phyloP scores from a whole-genome alignment of 2,113 vertebrate genomes.

The Neodontobutis hainanensis region DNA sequence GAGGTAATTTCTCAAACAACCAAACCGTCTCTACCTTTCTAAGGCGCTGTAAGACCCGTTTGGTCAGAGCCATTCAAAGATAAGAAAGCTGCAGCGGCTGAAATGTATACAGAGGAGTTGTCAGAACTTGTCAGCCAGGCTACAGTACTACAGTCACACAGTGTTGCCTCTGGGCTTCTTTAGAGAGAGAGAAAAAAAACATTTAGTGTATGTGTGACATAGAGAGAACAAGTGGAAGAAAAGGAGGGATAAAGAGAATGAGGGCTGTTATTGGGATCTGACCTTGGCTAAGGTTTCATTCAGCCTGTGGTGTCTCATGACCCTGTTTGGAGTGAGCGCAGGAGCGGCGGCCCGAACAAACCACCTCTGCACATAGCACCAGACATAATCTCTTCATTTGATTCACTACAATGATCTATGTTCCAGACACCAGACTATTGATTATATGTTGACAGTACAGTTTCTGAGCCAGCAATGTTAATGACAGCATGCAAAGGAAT shows the following conservation, averaged over 20 bases:
- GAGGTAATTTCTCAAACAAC: constrained; percentile 27
- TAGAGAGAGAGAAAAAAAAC: constrained; percentile 2
- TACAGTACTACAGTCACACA: constrained; percentile 34
- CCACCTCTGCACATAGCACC: constrained; percentile 45
- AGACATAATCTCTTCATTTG: constrained; percentile 20
- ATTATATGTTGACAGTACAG: neutral
- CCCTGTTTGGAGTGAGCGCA: constrained; percentile 63
- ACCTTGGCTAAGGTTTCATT: constrained; percentile 77
- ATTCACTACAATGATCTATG: neutral
- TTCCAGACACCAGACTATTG: constrained; percentile 1
- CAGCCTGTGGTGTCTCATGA: constrained; percentile 69
- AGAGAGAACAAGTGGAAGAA: constrained; percentile 20
- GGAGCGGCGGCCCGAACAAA: constrained; percentile 57
- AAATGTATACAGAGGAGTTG: constrained; percentile 68
- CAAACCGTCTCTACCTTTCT: constrained; percentile 17
- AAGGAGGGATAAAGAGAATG: constrained; percentile 42
- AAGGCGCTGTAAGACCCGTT: constrained; percentile 20
- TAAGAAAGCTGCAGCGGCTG: constrained; percentile 46
- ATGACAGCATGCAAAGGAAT: no score
- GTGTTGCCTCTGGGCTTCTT: constrained; percentile 39
- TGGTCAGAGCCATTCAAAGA: constrained; percentile 35
- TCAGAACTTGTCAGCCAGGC: constrained; percentile 67
- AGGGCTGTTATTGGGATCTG: constrained; percentile 65
- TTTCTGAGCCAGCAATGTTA: neutral
- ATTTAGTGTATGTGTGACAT: constrained; percentile 7